A percentile compares a stretch with the other conserved stretches of the same genome.
phyloP scores from a whole-genome alignment of 1,140 invertebrate species.

The Lethocerus indicus region DNA sequence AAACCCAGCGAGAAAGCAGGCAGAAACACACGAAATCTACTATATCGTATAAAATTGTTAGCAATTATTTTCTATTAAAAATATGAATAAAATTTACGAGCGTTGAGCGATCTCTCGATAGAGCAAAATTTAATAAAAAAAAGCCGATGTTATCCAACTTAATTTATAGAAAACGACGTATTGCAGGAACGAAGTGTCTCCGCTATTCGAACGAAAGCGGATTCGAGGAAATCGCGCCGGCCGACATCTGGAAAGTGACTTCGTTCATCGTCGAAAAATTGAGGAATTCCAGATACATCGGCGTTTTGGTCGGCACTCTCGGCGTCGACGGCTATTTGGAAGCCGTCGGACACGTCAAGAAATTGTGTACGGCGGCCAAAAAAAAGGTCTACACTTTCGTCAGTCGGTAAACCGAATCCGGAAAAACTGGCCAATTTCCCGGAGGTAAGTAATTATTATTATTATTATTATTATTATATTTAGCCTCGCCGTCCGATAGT shows the following conservation, averaged over 20 bases:
- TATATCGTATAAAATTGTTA: too few species aligned
- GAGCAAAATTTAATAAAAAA: not conserved
- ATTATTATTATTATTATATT: not conserved
- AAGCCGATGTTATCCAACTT: not conserved
- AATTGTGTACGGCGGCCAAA: conserved; percentile 46
- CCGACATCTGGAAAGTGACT: conserved; percentile 18
- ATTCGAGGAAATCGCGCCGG: not conserved
- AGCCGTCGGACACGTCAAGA: conserved; percentile 57
- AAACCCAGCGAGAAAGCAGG: not conserved
- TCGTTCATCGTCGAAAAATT: conserved; percentile 74
- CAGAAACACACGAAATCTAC: too few species aligned
- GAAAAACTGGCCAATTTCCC: conserved; percentile 87
- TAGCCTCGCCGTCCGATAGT: too few species aligned
- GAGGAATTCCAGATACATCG: conserved; percentile 71
- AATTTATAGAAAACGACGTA: not conserved
- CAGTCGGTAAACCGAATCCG: conserved; percentile 81
- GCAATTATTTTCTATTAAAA: not conserved
- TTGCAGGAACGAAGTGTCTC: not conserved
- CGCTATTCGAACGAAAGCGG: not conserved
- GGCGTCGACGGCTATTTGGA: conserved; percentile 62
- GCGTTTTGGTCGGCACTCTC: conserved; percentile 76
- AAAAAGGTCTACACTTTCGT: conserved; percentile 83
- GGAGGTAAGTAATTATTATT: conserved; percentile 37
- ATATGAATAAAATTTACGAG: not conserved
- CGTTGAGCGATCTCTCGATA: not conserved